A percentile compares a stretch with the other conserved stretches of the same genome.
phyloP scores from a whole-genome alignment of 2,797 vertebrate species.

The Artibeus lituratus region DNA sequence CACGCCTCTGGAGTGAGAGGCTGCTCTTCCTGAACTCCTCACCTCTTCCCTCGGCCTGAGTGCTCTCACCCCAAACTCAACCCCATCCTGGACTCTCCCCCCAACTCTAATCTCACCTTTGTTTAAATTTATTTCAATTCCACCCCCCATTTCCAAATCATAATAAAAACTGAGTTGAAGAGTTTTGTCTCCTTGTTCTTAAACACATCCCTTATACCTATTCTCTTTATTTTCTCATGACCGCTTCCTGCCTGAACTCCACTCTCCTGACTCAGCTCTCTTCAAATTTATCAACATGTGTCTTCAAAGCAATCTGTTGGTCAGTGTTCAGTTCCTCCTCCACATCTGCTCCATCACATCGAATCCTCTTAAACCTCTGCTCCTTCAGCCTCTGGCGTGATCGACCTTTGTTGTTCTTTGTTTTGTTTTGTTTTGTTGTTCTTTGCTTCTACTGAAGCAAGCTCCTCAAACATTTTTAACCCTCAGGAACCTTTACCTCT shows the following conservation, averaged over 20 bases:
- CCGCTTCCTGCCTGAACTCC: neutral
- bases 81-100: neutral
- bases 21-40: neutral
- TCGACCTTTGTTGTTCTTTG: fast-evolving
- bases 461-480: neutral
- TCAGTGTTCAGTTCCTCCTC: neutral
- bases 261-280: neutral
- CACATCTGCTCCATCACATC: neutral
- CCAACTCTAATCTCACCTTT: neutral
- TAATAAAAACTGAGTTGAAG: neutral
- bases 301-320: conserved; percentile 28
- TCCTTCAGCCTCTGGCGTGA: neutral
- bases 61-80: fast-evolving
- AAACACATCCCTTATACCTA: neutral
- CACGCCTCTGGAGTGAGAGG: no score
- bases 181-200: neutral
- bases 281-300: conserved; percentile 37
- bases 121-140: neutral
- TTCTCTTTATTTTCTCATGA: neutral
- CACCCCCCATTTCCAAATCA: neutral
- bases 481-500: neutral
- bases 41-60: no score
- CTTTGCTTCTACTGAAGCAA: neutral
- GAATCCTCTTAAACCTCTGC: neutral
- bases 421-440: neutral